A percentile compares a stretch with the other conserved stretches of the same genome.
Evolutionary conservation across 2,113 vertebrate genomes (phyloP).

Genomic region (Ramphastos sulfuratus): DNA sequence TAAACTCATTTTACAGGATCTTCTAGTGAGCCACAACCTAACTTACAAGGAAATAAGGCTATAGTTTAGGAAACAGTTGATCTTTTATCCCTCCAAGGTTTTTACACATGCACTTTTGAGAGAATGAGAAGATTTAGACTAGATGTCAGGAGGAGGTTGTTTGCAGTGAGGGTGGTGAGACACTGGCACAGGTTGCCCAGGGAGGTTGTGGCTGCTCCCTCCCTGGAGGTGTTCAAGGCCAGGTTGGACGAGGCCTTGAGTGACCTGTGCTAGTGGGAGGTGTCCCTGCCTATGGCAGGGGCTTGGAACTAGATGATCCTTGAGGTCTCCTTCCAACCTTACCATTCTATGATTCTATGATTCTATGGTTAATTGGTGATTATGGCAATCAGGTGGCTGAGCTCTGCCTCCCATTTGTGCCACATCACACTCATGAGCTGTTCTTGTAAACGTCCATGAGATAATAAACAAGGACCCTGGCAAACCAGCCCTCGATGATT

Average conservation of each 20-base stretch:
- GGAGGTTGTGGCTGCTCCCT: no score
- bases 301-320: no score
- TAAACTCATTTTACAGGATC: background rate
- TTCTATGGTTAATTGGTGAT: constrained; percentile 17
- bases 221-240: no score
- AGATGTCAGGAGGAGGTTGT: no score
- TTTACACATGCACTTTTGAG: background rate
- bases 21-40: background rate
- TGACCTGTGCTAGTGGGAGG: no score
- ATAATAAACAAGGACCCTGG: background rate
- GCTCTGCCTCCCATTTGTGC: background rate
- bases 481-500: background rate
- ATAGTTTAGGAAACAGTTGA: background rate
- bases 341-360: no score
- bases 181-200: no score
- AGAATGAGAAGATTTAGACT: background rate
- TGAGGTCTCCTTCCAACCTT: no score
- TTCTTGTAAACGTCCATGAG: background rate
- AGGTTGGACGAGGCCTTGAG: no score
- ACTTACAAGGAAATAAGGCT: background rate
- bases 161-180: no score
- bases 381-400: background rate
- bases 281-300: no score
- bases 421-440: background rate
- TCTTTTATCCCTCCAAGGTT: background rate